Conservation (phyloP, 2,797 vertebrate species). For the Serranus cabrilla region DNA sequence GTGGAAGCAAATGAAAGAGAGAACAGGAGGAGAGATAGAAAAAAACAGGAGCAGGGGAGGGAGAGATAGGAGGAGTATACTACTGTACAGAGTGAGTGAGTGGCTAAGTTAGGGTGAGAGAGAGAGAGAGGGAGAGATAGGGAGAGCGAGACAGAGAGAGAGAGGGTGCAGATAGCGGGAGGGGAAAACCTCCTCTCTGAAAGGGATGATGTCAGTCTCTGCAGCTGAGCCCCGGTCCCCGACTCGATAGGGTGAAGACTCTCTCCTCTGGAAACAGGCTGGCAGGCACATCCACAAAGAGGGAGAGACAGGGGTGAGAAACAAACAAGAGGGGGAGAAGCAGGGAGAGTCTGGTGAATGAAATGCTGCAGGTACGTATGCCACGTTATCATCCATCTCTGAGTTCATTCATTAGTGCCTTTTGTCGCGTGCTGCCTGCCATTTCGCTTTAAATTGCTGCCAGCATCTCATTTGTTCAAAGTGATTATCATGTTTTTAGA, state of each 20-base stretch:
- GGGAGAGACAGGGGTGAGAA: constrained; percentile 53
- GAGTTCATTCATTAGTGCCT: constrained; percentile 70
- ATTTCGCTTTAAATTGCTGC: constrained; percentile 51
- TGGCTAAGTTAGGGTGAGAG: constrained; percentile 62
- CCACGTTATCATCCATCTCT: constrained; percentile 67
- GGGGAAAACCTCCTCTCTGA: constrained; percentile 88
- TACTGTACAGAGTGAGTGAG: constrained; percentile 74
- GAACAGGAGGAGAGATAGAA: constrained; percentile 35
- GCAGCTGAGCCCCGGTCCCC: constrained; percentile 86
- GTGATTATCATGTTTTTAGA: constrained; percentile 60
- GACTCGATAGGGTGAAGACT: constrained; percentile 80
- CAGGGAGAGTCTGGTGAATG: constrained; percentile 67
- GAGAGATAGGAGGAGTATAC: constrained; percentile 70
- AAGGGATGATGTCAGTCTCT: constrained; percentile 91
- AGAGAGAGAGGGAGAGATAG: constrained; percentile 26
- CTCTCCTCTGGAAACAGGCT: constrained; percentile 72
- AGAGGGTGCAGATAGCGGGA: constrained; percentile 83
- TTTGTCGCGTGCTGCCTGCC: constrained; percentile 60
- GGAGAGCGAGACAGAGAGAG: constrained; percentile 40
- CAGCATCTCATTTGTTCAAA: constrained; percentile 55
- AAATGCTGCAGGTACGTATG: constrained; percentile 83
- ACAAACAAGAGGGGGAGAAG: constrained; percentile 50
- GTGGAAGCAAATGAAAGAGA: constrained; percentile 54
- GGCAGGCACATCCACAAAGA: constrained; percentile 62
- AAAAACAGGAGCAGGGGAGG: constrained; percentile 48